These are phyloP conservation scores for Calyptommatus sinebrachiatus DNA, from an alignment of 2,113 vertebrate genomes.

Conservation along the genomic window DNA sequence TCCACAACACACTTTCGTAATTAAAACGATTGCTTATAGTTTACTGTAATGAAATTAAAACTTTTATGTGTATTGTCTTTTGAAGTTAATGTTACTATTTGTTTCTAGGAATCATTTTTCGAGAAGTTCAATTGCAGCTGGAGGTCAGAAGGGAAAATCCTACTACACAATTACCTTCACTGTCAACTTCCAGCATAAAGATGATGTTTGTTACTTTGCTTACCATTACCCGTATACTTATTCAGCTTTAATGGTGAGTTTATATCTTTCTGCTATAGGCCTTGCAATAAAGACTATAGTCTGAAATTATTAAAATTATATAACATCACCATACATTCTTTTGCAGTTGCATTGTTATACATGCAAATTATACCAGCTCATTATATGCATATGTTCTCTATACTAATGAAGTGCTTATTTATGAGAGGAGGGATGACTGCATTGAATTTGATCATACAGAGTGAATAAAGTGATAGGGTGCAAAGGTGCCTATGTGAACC, in stretches of 20 bases:
- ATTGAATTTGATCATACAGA: too few species aligned
- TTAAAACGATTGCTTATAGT: too few species aligned
- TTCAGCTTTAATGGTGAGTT: constrained; percentile 89
- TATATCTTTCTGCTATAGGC: neutral
- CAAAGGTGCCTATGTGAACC: too few species aligned
- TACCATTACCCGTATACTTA: constrained; percentile 98
- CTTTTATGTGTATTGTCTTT: neutral
- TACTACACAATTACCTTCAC: constrained; percentile 97
- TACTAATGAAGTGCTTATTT: too few species aligned
- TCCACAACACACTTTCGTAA: too few species aligned
- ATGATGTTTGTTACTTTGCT: constrained; percentile 98
- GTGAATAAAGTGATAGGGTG: too few species aligned
- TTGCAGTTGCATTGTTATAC: too few species aligned
- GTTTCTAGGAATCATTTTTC: constrained; percentile 91
- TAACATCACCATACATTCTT: too few species aligned
- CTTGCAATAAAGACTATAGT: neutral
- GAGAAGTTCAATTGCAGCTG: constrained; percentile 92
- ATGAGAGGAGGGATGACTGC: too few species aligned
- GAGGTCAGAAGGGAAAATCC: constrained; percentile 96
- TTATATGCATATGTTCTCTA: too few species aligned
- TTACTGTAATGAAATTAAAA: neutral
- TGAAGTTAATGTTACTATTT: constrained; percentile 31
- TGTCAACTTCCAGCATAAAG: constrained; percentile 90
- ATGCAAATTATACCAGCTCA: too few species aligned
- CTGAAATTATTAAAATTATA: neutral